Evolutionary conservation across 2,888 invertebrate species (phyloP), one percentile per base, ranked within the genome.

Genomic region (Exephanes ischioxanthus): DNA sequence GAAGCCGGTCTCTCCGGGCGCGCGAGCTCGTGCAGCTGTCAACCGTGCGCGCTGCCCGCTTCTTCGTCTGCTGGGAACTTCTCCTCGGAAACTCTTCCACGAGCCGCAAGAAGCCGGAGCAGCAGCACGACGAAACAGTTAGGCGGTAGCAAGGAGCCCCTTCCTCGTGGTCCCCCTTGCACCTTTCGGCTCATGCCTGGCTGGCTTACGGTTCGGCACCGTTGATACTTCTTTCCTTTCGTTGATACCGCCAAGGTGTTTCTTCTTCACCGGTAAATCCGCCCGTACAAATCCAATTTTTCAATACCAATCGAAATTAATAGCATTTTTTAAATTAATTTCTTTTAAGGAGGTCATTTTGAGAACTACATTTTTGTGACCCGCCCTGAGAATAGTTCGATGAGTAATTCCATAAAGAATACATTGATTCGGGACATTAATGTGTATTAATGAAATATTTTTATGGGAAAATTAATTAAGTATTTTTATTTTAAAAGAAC

Each of bases 81-180:
- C 41, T 80, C 73, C n/a, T 66, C 41, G 19, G 53, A 53, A 67
- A 67, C 53, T 67, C 37, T 76, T 76, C 26, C 77, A 67, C 55
- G 37, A 76, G 51, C 33, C 16, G 26, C 26, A 33, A 63, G 48
- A 76, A 66, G 26, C 26, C 37, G 41, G 53, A 4, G 41, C 16
- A 55, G 67, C 53, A 55, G 41, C 72, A 72, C 72, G 72, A 73
- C 72, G 55, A 67, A 73, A 80, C 80, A 73, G 80, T 80, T 80
- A 80, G 66, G 51, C 45, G 71, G 71, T 79, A 71, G 48, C 16
- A 26, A n/a, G n/a, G n/a, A 16, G 53, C 63, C 63, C 33, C 30
- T 30, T 33, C 63, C 16, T 30, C 33, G n/a, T 14, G 6, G n/a
- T 33, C 33, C 30, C 16, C 48, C 22, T 48, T 51, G 30, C 30